Evolutionary conservation across 2,888 invertebrate species (phyloP), one percentile per base, ranked within the genome.

Genomic region (Ditylenchus weischeri): DNA sequence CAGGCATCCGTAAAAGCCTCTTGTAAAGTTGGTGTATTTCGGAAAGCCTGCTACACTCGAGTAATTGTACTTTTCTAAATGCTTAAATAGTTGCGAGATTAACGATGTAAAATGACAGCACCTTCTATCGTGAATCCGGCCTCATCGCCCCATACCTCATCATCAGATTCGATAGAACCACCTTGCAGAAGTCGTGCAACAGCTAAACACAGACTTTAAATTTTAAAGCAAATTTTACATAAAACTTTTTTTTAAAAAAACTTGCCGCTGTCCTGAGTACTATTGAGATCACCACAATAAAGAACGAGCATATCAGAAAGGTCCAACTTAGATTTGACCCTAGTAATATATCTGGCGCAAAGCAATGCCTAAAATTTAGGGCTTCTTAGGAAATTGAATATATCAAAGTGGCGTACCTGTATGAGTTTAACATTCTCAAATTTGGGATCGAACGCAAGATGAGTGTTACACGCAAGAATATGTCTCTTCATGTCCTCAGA

Each of bases 271-370:
- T 89, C 88, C 0, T 93, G 92, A 1, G 88, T 88, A 83, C 91
- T 91, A 83, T 95, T 95, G 79, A 94, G 93, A 84, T 95, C 95
- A 0, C 95, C 95, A 84, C 91, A 91, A 75, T 92, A 88, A 66
- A 94, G 84, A 0, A 92, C 79, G 1, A 59, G 62, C 23, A 67
- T 67, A 21, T 36, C 23, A n/a, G 35, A 15, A 18, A 11, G 23
- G 15, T 50, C 38, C 18, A 48, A 18, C 15, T 57, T 13, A 5
- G 19, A 18, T 21, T 35, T 7, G 18, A 65, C 23, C 13, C 38
- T 50, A 15, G 15, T 7, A 19, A 66, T 66, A 36, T 66, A 51
- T n/a, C 66, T 54, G 11, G 50, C 47, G 57, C 66, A 66, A n/a
- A 66, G 63, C n/a, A 62, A 47, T 11, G 51, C 35, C 57, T 66